Evolutionary conservation across 2,888 invertebrate genomes (phyloP).

Genomic region (Ennomos erosarius): DNA sequence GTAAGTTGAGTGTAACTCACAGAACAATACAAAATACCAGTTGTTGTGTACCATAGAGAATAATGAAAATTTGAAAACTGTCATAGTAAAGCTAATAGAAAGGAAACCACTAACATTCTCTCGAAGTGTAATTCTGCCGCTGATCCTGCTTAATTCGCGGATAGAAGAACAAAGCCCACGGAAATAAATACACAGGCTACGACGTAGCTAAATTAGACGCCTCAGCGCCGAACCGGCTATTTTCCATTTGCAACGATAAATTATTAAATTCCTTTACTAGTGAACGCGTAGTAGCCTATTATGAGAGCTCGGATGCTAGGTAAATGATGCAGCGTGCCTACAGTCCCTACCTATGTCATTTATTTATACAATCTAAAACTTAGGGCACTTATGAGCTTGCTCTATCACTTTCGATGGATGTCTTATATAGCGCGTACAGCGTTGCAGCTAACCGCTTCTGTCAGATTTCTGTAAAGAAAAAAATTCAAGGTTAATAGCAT

Average conservation of each 20-base stretch:
- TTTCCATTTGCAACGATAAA: slow-evolving; percentile 62
- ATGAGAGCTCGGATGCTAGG: slow-evolving; percentile 12
- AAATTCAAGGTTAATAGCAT: too few relatives aligned
- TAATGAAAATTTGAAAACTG: too few relatives aligned
- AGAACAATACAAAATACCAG: too few relatives aligned
- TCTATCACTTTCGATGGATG: too few relatives aligned
- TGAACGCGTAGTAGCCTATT: not conserved
- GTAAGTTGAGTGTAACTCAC: too few relatives aligned
- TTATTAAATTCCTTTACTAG: slow-evolving; percentile 60
- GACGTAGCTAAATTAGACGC: slow-evolving; percentile 63
- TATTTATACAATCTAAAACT: not conserved
- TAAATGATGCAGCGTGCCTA: slow-evolving; percentile 18
- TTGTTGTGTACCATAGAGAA: too few relatives aligned
- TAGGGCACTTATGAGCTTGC: too few relatives aligned
- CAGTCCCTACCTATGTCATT: too few relatives aligned
- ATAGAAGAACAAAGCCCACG: slow-evolving; percentile 81
- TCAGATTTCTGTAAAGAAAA: too few relatives aligned
- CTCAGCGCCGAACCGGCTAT: slow-evolving; percentile 53
- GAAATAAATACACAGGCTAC: slow-evolving; percentile 75
- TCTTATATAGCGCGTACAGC: too few relatives aligned
- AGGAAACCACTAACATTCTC: slow-evolving; percentile 15
- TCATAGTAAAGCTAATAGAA: too few relatives aligned
- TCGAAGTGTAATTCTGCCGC: slow-evolving; percentile 8
- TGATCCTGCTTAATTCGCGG: slow-evolving; percentile 75
- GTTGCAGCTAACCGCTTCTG: too few relatives aligned